These are phyloP conservation scores for Argynnis bischoffii DNA, from an alignment of 2,888 invertebrate genomes.

Conservation along the genomic window DNA sequence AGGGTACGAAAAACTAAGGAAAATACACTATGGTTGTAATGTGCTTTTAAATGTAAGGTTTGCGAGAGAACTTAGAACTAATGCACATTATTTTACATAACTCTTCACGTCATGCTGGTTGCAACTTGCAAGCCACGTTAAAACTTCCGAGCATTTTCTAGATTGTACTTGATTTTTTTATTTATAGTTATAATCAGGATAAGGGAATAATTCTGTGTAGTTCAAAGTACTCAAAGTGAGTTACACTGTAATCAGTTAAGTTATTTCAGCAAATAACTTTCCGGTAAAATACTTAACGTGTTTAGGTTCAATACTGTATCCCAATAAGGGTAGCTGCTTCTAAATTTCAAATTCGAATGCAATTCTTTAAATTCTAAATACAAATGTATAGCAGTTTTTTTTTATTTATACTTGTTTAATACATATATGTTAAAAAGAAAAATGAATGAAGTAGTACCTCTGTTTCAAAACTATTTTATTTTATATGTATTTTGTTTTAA, in stretches of 20 bases:
- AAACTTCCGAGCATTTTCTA: slow-evolving; percentile 5
- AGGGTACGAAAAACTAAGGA: slow-evolving; percentile 9
- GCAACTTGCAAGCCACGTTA: neutral
- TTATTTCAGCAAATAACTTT: neutral
- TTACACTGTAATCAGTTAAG: no score
- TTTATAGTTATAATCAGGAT: slow-evolving; percentile 8
- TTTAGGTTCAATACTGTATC: no score
- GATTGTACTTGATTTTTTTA: neutral
- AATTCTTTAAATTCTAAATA: slow-evolving; percentile 1
- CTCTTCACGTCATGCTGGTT: slow-evolving; percentile 1
- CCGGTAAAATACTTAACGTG: no score
- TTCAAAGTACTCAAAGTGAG: no score
- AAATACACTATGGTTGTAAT: slow-evolving; percentile 24
- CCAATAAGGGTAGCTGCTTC: slow-evolving; percentile 6
- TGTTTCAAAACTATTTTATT: slow-evolving; percentile 2
- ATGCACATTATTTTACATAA: neutral
- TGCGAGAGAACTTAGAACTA: slow-evolving; percentile 15
- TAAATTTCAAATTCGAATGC: slow-evolving; percentile 6
- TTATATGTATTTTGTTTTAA: neutral
- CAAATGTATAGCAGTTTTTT: slow-evolving; percentile 6
- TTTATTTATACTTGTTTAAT: neutral
- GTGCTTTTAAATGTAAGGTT: slow-evolving; percentile 24
- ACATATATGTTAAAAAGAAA: no score
- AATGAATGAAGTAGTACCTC: neutral
- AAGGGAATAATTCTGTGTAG: neutral